phyloP scores from a whole-genome alignment of 2,888 invertebrate species.

The Notocelia uddmanniana region DNA sequence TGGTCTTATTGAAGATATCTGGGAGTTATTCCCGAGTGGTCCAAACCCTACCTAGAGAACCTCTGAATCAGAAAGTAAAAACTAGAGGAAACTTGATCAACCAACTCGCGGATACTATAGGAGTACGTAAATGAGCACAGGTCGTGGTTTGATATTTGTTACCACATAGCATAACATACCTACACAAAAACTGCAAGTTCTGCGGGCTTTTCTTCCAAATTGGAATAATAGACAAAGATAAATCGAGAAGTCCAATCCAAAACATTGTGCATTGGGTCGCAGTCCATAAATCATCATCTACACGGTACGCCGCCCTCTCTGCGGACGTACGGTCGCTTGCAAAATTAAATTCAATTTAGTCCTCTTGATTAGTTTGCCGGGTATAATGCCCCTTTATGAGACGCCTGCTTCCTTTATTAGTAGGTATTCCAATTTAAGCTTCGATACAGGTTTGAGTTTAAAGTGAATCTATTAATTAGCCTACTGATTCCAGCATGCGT shows the following conservation, averaged over 20 bases:
- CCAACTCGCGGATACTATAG: too few relatives aligned
- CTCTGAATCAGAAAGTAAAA: too few relatives aligned
- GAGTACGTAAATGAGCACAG: too few relatives aligned
- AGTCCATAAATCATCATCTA: slow-evolving; percentile 50
- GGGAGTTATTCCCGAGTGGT: too few relatives aligned
- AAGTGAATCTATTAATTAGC: not conserved
- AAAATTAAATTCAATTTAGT: slow-evolving; percentile 81
- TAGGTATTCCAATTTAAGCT: slow-evolving; percentile 38
- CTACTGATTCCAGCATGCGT: not conserved
- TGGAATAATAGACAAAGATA: slow-evolving; percentile 40
- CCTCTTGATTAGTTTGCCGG: slow-evolving; percentile 75
- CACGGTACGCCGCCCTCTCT: slow-evolving; percentile 52
- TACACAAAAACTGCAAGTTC: slow-evolving; percentile 5
- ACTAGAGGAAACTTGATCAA: too few relatives aligned
- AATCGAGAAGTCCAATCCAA: slow-evolving; percentile 42
- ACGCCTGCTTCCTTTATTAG: slow-evolving; percentile 59
- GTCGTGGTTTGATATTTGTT: too few relatives aligned
- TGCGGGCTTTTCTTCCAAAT: slow-evolving; percentile 15
- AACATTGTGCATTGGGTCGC: slow-evolving; percentile 43
- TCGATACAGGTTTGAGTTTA: slow-evolving; percentile 33
- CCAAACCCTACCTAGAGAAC: too few relatives aligned
- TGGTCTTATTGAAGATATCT: too few relatives aligned
- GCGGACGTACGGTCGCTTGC: slow-evolving; percentile 61
- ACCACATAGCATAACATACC: not conserved
- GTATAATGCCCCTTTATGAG: slow-evolving; percentile 67